A percentile compares a stretch with the other conserved stretches of the same genome.
phyloP scores from a whole-genome alignment of 64 coral and sea anemone species.

The Pocillopora damicornis region DNA sequence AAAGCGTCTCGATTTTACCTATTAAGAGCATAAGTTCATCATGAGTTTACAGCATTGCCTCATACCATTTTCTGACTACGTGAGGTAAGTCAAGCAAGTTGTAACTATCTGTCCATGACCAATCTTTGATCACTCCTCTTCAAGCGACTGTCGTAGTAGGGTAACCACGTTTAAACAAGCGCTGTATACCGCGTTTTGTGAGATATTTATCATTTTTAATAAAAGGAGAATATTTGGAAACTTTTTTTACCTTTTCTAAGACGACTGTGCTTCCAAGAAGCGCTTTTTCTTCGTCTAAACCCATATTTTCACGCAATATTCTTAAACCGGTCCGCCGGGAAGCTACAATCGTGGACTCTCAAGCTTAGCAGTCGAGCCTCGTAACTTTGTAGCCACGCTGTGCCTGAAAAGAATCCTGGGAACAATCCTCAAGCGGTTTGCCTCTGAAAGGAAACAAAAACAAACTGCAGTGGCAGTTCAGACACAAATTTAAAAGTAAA shows the following conservation, averaged over 20 bases:
- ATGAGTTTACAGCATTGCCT: too few species aligned
- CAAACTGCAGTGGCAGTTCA: neutral
- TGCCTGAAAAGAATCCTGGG: neutral
- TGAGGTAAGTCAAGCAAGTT: too few species aligned
- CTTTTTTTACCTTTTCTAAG: neutral
- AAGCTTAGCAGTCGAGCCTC: conserved; percentile 20
- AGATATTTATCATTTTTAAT: neutral
- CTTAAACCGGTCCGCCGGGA: neutral
- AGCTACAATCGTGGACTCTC: neutral
- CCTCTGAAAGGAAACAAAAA: neutral
- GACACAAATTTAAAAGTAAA: too few species aligned
- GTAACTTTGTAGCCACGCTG: neutral
- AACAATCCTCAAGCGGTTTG: neutral
- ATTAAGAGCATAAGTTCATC: too few species aligned
- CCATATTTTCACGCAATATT: neutral
- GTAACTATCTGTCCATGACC: too few species aligned
- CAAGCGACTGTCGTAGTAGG: too few species aligned
- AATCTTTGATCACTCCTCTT: too few species aligned
- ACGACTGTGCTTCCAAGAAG: conserved; percentile 12
- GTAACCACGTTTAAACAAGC: neutral
- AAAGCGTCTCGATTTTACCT: too few species aligned
- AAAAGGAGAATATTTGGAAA: neutral
- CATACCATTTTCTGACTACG: too few species aligned
- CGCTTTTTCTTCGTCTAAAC: conserved; percentile 23
- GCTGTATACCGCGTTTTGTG: neutral